A percentile compares a stretch with the other conserved stretches of the same genome.
phyloP scores from a whole-genome alignment of 2,113 vertebrate species.

The Procavia capensis region DNA sequence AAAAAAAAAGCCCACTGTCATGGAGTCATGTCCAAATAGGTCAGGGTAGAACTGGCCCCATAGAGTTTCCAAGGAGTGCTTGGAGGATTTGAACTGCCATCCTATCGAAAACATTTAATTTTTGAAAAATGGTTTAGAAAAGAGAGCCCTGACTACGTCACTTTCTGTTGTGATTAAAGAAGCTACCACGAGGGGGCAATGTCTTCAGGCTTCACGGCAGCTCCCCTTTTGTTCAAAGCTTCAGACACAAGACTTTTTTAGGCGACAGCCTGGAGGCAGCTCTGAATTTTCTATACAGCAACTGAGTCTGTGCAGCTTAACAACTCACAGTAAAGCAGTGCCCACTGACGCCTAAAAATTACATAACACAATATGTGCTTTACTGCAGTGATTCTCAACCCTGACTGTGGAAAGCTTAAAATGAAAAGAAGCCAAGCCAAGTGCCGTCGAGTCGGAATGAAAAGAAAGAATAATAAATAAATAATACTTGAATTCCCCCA shows the following conservation, averaged over 20 bases:
- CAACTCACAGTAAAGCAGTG: neutral
- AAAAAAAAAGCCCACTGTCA: too few relatives aligned
- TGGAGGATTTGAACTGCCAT: too few relatives aligned
- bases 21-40: too few relatives aligned
- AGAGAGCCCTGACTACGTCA: neutral
- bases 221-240: neutral
- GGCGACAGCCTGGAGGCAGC: neutral
- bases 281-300: neutral
- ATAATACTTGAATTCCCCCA: neutral
- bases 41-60: too few relatives aligned
- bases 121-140: neutral
- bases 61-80: too few relatives aligned
- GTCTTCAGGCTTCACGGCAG: neutral
- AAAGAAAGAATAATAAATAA: neutral
- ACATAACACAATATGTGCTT: neutral
- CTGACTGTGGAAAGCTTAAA: neutral
- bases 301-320: neutral
- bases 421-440: too few relatives aligned
- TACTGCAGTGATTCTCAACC: neutral
- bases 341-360: neutral
- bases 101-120: too few relatives aligned
- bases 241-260: neutral
- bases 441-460: too few relatives aligned
- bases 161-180: slow-evolving; percentile 41
- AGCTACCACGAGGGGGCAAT: neutral